These are phyloP conservation scores for Euura saliciscinereae DNA, from an alignment of 1,140 invertebrate species.

Conservation along the genomic window DNA sequence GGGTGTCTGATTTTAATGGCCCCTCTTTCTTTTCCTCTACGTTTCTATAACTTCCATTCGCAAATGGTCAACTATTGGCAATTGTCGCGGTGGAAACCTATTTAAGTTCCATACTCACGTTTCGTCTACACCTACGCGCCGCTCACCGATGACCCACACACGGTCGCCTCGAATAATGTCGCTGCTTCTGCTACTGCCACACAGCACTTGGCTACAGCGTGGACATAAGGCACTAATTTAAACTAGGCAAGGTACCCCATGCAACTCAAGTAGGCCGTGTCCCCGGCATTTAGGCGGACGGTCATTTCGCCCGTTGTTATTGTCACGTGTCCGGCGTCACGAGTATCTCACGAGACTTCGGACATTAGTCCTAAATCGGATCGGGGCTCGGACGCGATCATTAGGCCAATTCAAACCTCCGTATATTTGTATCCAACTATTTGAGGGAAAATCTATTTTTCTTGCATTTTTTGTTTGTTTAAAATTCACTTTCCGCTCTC, in stretches of 20 bases:
- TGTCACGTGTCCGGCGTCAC: not conserved
- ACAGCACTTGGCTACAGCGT: not conserved
- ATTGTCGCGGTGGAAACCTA: constrained; percentile 37
- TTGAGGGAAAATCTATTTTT: too few species aligned
- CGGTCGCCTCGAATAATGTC: too few species aligned
- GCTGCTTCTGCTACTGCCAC: not conserved
- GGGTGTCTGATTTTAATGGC: constrained; percentile 55
- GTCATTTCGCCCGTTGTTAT: not conserved
- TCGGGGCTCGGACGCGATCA: not conserved
- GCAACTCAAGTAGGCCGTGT: too few species aligned
- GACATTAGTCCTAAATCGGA: not conserved
- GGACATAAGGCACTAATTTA: constrained; percentile 16
- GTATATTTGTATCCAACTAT: too few species aligned
- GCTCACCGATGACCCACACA: constrained; percentile 26
- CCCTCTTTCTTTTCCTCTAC: not conserved
- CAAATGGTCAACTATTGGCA: constrained; percentile 42
- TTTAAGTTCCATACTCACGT: constrained; percentile 23
- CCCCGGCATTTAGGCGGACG: not conserved
- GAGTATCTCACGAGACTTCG: not conserved
- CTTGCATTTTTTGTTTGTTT: too few species aligned
- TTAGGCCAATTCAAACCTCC: not conserved
- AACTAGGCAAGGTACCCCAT: not conserved
- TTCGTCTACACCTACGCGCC: constrained; percentile 28
- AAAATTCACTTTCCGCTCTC: too few species aligned
- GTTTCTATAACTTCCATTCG: constrained; percentile 20